Evolutionary conservation across 2,888 invertebrate species (phyloP).

Genomic region (Stenchaetothrips biformis): DNA sequence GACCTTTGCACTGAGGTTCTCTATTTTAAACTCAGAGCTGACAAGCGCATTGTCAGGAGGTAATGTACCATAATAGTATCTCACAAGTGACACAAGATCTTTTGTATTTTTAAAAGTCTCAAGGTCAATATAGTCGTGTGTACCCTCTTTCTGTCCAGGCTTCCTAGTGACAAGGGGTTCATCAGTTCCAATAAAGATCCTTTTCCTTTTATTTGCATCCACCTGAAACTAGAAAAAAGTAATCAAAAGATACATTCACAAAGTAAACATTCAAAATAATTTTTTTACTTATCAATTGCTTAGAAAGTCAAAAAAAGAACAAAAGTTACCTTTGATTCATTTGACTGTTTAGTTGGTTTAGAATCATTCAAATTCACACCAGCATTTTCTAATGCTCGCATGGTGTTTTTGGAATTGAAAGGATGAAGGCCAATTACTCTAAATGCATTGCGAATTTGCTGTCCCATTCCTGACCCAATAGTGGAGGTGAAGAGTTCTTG

Average conservation of each 20-base stretch:
- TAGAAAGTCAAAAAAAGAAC: not conserved
- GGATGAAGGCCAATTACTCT: not conserved
- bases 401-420: not conserved
- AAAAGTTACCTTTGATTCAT: not conserved
- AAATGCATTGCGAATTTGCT: not conserved
- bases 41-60: slow-evolving; percentile 42
- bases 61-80: slow-evolving; percentile 59
- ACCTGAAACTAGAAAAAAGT: not conserved
- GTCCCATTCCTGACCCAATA: not conserved
- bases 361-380: not conserved
- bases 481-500: not conserved
- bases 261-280: slow-evolving; percentile 6
- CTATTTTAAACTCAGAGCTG: slow-evolving; percentile 29
- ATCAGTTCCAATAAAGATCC: not conserved
- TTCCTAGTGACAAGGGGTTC: not conserved
- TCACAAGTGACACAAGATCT: slow-evolving; percentile 54
- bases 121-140: slow-evolving; percentile 26
- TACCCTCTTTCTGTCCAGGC: not conserved
- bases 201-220: not conserved
- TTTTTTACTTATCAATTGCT: not conserved
- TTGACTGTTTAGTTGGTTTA: not conserved
- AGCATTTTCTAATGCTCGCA: not conserved
- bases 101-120: slow-evolving; percentile 47
- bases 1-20: slow-evolving; percentile 29
- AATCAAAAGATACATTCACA: not conserved